Evolutionary conservation across 2,797 vertebrate genomes (phyloP), one percentile per base, ranked within the genome.

Genomic region (Neomorphus geoffroyi): DNA sequence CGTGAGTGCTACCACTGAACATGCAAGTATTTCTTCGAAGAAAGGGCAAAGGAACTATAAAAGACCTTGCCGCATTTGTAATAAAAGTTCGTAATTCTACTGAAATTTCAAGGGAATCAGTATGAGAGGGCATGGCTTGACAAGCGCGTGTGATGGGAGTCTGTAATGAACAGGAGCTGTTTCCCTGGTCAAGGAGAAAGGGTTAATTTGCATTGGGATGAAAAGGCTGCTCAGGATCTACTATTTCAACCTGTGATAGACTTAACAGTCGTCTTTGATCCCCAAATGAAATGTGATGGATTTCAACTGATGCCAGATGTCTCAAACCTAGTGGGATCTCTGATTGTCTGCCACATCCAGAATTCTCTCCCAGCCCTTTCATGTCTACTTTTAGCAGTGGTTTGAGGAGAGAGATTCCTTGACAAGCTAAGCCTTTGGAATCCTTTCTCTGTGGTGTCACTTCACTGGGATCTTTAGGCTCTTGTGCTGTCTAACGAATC

Each of bases 271-370:
- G 95, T 95, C 97, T 98, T 97, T 97, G 97, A 97, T 97, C 97
- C 96, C 95, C 97, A 97, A 96, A 97, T 97, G 97, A 97, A 97
- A 97, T 96, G 97, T 97, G 96, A 97, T 97, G 96, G 97, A 97
- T 98, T 97, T 97, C 97, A 97, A 98, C 97, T 97, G 97, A 98
- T 98, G 97, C 97, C 98, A 98, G 97, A 97, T 98, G 97, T 97
- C 97, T 96, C 95, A 97, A 98, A 94, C 97, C 93, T 95, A 95
- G 97, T 83, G 92, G 91, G 97, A 97, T 96, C 97, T 97, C 96
- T 92, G 95, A 77, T 90, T 97, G 97, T 98, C 96, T 98, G 95
- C 95, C 96, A 96, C 96, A 96, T 96, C 96, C 77, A 96, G 94
- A 80, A 86, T 89, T 94, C 94, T 96, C 96, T 97, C 93, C 96